Base-by-base conservation (phyloP, 2,888 invertebrate genomes). In the Chirona hameri region DNA sequence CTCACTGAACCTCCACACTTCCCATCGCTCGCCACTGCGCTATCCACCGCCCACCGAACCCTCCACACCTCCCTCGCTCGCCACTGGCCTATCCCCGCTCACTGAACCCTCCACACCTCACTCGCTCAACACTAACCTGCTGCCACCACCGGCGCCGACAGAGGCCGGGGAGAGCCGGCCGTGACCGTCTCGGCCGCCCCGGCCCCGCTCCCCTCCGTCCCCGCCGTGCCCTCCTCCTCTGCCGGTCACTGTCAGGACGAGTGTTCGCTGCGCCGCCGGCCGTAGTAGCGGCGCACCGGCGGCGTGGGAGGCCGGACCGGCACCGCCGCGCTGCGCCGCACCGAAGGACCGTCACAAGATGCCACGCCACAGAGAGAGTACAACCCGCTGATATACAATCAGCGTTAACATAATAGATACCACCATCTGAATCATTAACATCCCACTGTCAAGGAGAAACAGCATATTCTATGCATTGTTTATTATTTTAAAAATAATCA, bases 281-380 rank as follows among this genome's bases (percentile, higher is more conserved):
- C 82, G 84, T 83, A 82, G 81, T 91, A 2, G 87, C 92, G 85
- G 91, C 92, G 87, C 91, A 92, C 86, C 92, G 89, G 96, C 95
- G 91, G 94, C 95, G 87, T 93, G 94, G 86, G 95, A 95, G 87
- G 93, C 95, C 88, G 91, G 96, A 88, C 95, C 95, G 87, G 95
- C 27, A 31, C 69, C 27, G 24, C 27, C 31, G 69, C 39, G 10
- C n/a, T 29, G 65, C 27, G 9, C 7, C 27, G 31, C 18, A 21
- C 27, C 9, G 24, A 12, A 10, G 21, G 57, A 29, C 55, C 2
- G 60, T 60, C 60, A 81, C 46, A 81, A 14, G 7, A 1, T 1
- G 52, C 15, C 52, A 52, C n/a, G 52, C 10, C 52, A 52, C 10
- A 12, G 52, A 9, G 18, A 9, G 18, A 52, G 12, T 12, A 12